phyloP scores from a whole-genome alignment of 2,797 vertebrate genomes.

The Austrolebias charrua region DNA sequence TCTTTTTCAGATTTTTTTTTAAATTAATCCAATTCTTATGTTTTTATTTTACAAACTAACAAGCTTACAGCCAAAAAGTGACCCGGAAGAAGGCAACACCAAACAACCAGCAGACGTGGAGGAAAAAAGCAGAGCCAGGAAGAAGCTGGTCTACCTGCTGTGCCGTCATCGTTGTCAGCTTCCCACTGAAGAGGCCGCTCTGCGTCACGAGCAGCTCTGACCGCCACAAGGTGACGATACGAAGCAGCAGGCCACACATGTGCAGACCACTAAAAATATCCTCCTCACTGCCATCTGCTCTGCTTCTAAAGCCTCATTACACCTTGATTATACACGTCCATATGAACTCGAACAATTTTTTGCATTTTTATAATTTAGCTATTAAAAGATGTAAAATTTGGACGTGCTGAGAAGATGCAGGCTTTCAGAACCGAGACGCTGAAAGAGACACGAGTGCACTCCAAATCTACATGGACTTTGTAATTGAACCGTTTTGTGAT shows the following conservation, averaged over 20 bases:
- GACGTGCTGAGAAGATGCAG: conserved; percentile 88
- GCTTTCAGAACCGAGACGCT: conserved; percentile 60
- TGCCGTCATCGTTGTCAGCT: conserved; percentile 86
- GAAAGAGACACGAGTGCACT: too few relatives aligned
- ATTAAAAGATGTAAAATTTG: conserved; percentile 85
- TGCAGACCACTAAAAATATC: conserved; percentile 40
- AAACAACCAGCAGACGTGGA: conserved; percentile 79
- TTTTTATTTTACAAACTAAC: too few relatives aligned
- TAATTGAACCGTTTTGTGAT: too few relatives aligned
- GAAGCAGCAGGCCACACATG: conserved; percentile 37
- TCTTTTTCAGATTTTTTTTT: too few relatives aligned
- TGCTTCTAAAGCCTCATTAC: not conserved
- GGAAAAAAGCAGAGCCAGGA: conserved; percentile 88
- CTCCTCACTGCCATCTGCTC: conserved; percentile 56
- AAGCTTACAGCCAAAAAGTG: conserved; percentile 71
- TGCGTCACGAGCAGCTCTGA: conserved; percentile 93
- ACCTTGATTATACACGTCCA: not conserved
- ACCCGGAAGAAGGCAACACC: conserved; percentile 82
- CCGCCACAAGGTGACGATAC: conserved; percentile 89
- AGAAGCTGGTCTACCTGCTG: conserved; percentile 89
- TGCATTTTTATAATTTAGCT: not conserved
- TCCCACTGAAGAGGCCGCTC: conserved; percentile 88
- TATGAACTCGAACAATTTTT: not conserved
- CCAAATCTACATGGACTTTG: too few relatives aligned
- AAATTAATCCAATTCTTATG: too few relatives aligned